A percentile compares a stretch with the other conserved stretches of the same genome.
These are phyloP conservation scores for Baccha elongata DNA, from an alignment of 2,888 invertebrate species.

Conservation along the genomic window DNA sequence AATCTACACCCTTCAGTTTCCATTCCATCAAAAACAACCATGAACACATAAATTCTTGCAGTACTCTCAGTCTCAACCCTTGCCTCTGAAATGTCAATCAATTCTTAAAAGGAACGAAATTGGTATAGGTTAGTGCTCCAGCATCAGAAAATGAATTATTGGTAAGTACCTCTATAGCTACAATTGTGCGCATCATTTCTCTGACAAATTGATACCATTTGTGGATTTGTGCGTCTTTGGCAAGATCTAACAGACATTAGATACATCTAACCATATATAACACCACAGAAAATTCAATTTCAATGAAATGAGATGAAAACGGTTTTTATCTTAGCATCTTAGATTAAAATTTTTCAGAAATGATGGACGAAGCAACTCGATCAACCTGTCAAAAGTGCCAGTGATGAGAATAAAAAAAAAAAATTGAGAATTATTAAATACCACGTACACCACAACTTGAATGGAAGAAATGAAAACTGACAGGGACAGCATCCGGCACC, in stretches of 20 bases:
- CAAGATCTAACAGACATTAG: neutral
- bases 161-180: no score
- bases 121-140: no score
- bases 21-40: no score
- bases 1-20: no score
- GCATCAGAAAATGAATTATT: no score
- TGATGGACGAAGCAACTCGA: neutral
- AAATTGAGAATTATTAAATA: neutral
- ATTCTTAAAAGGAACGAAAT: no score
- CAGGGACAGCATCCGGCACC: neutral
- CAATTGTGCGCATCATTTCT: neutral
- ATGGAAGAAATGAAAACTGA: conserved; percentile 5
- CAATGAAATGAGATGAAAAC: neutral
- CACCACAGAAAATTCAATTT: conserved; percentile 7
- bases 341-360: neutral
- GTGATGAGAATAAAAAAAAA: neutral
- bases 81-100: no score
- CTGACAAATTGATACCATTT: neutral
- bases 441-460: neutral
- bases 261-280: neutral
- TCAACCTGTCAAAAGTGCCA: conserved; percentile 7
- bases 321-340: neutral
- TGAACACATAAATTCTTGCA: no score
- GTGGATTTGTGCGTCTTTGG: neutral
- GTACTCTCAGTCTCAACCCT: no score